These are phyloP conservation scores for Mactra quadrangularis DNA, from an alignment of 1,140 invertebrate species.

Conservation along the genomic window DNA sequence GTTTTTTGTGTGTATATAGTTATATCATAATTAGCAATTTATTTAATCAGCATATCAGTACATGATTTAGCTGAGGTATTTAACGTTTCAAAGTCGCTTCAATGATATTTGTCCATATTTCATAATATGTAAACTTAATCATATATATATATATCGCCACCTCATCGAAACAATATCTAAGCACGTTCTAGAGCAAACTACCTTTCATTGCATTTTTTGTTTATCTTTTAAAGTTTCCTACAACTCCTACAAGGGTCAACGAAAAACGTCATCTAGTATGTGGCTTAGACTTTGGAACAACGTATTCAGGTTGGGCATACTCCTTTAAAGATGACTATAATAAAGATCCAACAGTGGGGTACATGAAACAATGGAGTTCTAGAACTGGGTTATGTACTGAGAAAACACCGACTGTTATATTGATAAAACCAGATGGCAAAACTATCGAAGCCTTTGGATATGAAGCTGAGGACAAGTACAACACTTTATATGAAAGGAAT, in stretches of 20 bases:
- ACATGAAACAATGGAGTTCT: constrained; percentile 5
- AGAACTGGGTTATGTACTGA: not conserved
- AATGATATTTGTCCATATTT: too few relatives aligned
- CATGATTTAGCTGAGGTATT: too few relatives aligned
- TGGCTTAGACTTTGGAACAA: constrained; percentile 39
- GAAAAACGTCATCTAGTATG: not conserved
- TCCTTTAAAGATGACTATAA: constrained; percentile 1
- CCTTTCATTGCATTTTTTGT: too few relatives aligned
- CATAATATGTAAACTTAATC: too few relatives aligned
- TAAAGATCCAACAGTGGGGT: constrained; percentile 5
- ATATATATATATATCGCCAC: too few relatives aligned
- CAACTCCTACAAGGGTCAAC: not conserved
- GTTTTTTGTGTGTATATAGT: too few relatives aligned
- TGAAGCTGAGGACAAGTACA: constrained; percentile 40
- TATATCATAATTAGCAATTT: too few relatives aligned
- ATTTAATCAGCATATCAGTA: too few relatives aligned
- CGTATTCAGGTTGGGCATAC: constrained; percentile 33
- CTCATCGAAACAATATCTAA: too few relatives aligned
- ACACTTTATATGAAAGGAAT: not conserved
- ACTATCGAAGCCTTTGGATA: constrained; percentile 40
- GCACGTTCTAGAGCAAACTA: too few relatives aligned
- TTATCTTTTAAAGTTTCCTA: too few relatives aligned
- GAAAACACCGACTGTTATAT: constrained; percentile 21
- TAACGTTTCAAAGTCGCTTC: too few relatives aligned
- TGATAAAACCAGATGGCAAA: constrained; percentile 41